Evolutionary conservation across 2,797 vertebrate species (phyloP), one percentile per base, ranked within the genome.

Genomic region (Sebastes iracundus): DNA sequence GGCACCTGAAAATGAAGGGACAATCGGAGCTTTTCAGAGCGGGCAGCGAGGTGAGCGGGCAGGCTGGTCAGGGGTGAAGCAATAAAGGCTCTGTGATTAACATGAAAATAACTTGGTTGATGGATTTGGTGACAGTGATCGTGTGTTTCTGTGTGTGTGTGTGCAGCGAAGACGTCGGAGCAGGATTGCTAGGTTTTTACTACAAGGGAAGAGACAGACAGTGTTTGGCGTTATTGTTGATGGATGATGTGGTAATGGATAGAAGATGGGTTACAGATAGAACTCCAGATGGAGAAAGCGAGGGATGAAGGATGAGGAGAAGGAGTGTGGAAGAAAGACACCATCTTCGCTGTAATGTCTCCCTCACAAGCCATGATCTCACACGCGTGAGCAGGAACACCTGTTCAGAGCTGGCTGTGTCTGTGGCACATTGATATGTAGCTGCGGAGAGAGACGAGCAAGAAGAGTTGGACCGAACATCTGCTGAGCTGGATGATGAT

Each of bases 1-100:
- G 49, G 64, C 62, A 70, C 75, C 71, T 22, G 23, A 85, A 92
- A 89, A 81, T 79, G 42, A 83, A 72, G 61, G 60, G 64, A 95
- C 94, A 95, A 95, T 93, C 82, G 58, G 65, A 80, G 91, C 92
- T 91, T 93, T 95, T 92, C 85, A 93, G 88, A 74, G 66, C 28
- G 64, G 80, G 86, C 84, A 86, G 87, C 13, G 71, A 87, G 88
- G 82, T 88, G 82, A 91, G 46, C 42, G 72, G 25, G 75, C 70
- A 56, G 63, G 76, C 66, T 65, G 72, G 64, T 59, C n/a, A 66
- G 69, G 84, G 78, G 59, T 42, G 38, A 82, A 72, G 75, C 75
- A 91, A 92, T 94, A 92, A 90, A 79, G 72, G n/a, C 61, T 78
- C 73, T 62, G 71, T 79, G 80, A 90, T 83, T 65, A 89, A 83